Base-by-base conservation (phyloP, 2,113 vertebrate genomes). In the Rhegmatorhina hoffmannsi region DNA sequence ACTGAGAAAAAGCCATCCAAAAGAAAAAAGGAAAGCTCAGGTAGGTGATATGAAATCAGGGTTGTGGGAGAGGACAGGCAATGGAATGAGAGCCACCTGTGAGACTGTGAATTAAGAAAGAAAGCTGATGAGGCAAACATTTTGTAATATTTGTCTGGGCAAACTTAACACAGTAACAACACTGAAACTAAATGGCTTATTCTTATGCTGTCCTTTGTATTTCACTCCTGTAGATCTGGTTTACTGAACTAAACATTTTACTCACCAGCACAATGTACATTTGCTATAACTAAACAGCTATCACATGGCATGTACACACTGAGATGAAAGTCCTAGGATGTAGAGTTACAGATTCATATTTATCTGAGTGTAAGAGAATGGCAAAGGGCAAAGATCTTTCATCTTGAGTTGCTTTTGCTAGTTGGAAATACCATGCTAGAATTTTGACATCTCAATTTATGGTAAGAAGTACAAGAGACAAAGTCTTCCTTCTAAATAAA, bases 21-120 rank as follows among this genome's bases (percentile, higher is more conserved):
- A 92, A 97, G 98, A 87, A 99, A 98, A 98, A 98, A 98, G 95
- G 99, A 99, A 49, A 96, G 93, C n/a, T 94, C 99, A 99, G 99
- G 99, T 99, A 98, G 97, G 99, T 97, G 96, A 31, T 17, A 0
- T 1, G 36, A 34, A 49, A 58, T 24, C 63, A 36, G 84, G 90
- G 89, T 2, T 23, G 46, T 34, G 86, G 62, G 56, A 5, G 13
- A 53, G 55, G 4, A 6, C 26, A 68, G 52, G 73, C 49, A 70
- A 2, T 25, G 75, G 64, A 31, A 19, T 38, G 46, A 64, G 70
- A 63, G 17, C 56, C 56, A 47, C 18, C 34, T 80, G 49, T 34
- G 60, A 56, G 44, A 6, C 28, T 20, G 58, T 55, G 18, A 67
- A 21, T 46, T 86, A 5, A 33, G 58, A 43, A 55, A 20, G 58